Base-by-base conservation (phyloP, 2,888 invertebrate species). In the Saturnia japonica region DNA sequence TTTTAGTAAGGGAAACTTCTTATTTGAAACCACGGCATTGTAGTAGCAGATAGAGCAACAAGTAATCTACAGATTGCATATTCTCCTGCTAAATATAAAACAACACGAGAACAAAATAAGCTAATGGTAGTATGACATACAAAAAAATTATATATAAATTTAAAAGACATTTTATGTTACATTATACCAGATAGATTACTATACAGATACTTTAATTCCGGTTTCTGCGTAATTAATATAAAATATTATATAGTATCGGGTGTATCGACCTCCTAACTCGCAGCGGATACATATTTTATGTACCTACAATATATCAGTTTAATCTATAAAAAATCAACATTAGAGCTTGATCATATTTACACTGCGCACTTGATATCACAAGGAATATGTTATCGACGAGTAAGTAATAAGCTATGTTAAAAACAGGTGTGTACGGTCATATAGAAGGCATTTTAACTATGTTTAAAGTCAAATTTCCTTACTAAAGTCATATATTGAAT, bases 301-400 rank as follows among this genome's bases (percentile, higher is more conserved):
- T 64, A 28, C n/a, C n/a, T n/a, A n/a, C 28, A 62, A 62, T 82
- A 82, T 88, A 89, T 88, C 88, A 64, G 71, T 74, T 77, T 90
- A 90, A 92, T 91, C 92, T 88, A 83, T 87, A 86, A 88, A 91
- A 91, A 92, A 91, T 88, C 88, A 93, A 93, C 88, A 93, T 77
- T 73, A 80, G 77, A 82, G 77, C 80, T 80, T 76, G 79, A 83
- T 81, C 76, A 80, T 92, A 84, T 93, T 92, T 88, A 82, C 87
- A 76, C 80, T 77, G 82, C 80, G 83, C 93, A 93, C 93, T 93
- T 93, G 91, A 93, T 92, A 92, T 84, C 86, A 83, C 86, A 87
- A 28, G 86, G 88, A 82, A 84, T 84, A 81, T 81, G n/a, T 84
- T 84, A 86, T 84, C 83, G 79, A 75, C 78, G 73, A 75, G 77